These are phyloP conservation scores for Neodiprion fabricii DNA, from an alignment of 1,140 invertebrate species.

Conservation along the genomic window DNA sequence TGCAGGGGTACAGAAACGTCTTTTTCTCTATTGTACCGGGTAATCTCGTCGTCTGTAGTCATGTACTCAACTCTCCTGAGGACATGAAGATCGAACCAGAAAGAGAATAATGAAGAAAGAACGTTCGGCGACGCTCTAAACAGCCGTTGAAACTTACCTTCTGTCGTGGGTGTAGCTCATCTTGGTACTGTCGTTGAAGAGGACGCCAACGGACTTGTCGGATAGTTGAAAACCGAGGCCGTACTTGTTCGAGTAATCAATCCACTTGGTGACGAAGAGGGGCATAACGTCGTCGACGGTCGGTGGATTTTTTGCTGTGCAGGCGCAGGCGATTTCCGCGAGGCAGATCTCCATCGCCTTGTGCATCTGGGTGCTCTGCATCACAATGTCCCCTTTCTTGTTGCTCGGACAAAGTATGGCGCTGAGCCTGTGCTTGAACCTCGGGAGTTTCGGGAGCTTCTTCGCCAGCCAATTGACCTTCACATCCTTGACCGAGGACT, in stretches of 20 bases:
- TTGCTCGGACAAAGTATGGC: conserved; percentile 54
- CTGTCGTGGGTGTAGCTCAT: conserved; percentile 68
- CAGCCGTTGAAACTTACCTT: conserved; percentile 59
- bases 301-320: conserved; percentile 49
- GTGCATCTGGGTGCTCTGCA: conserved; percentile 45
- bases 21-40: conserved; percentile 82
- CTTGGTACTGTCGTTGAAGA: conserved; percentile 74
- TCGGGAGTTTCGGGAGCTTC: conserved; percentile 47
- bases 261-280: conserved; percentile 78
- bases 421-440: conserved; percentile 52
- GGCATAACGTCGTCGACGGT: conserved; percentile 61
- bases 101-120: conserved; percentile 10
- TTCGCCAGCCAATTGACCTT: conserved; percentile 50
- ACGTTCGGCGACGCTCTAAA: background rate
- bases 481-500: conserved; percentile 24
- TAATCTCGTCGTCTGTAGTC: conserved; percentile 83
- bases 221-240: conserved; percentile 76
- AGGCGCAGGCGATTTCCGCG: conserved; percentile 34
- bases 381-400: conserved; percentile 35
- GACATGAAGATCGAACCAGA: conserved; percentile 12
- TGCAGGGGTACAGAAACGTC: conserved; percentile 80
- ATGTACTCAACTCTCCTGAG: conserved; percentile 91
- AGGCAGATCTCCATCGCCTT: conserved; percentile 46
- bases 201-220: conserved; percentile 72
- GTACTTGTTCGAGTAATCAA: conserved; percentile 80